phyloP scores from a whole-genome alignment of 2,113 vertebrate species.

The Coregonus clupeaformis region DNA sequence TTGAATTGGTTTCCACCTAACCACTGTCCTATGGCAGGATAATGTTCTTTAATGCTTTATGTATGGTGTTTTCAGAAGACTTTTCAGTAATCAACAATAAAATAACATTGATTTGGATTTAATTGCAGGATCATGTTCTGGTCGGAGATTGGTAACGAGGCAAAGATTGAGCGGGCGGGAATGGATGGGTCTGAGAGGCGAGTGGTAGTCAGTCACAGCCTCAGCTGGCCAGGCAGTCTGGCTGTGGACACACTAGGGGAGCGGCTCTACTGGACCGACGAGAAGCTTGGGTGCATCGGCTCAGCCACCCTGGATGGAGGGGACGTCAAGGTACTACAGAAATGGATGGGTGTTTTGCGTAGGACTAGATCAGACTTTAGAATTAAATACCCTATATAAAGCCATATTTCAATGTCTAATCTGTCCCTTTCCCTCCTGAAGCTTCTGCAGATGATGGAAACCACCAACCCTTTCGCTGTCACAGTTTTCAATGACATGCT shows the following conservation, averaged over 20 bases:
- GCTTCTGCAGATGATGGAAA: slow-evolving; percentile 81
- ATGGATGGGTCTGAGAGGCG: slow-evolving; percentile 85
- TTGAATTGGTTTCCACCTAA: neutral
- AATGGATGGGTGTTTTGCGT: neutral
- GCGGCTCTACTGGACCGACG: slow-evolving; percentile 90
- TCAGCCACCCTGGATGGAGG: slow-evolving; percentile 82
- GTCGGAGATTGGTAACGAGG: slow-evolving; percentile 80
- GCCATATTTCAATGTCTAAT: neutral
- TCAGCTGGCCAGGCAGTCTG: slow-evolving; percentile 85
- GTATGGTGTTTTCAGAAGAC: too few species aligned
- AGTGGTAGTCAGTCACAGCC: slow-evolving; percentile 71
- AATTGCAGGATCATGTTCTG: slow-evolving; percentile 86
- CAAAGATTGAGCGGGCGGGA: slow-evolving; percentile 81
- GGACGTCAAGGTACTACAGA: slow-evolving; percentile 69
- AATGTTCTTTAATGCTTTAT: too few species aligned
- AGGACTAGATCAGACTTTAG: too few species aligned
- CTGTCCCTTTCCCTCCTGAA: slow-evolving; percentile 43
- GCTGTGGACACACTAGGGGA: slow-evolving; percentile 77
- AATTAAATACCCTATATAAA: too few species aligned
- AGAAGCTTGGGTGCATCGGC: slow-evolving; percentile 80
- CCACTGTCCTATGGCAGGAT: neutral
- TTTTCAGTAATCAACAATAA: too few species aligned
- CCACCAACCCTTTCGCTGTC: slow-evolving; percentile 80
- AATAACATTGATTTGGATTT: too few species aligned
- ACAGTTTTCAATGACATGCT: slow-evolving; percentile 82